Percentiles rank a stretch among this genome's conserved stretches.
phyloP scores from a whole-genome alignment of 2,888 invertebrate species.

The Rhaphigaster nebulosa region DNA sequence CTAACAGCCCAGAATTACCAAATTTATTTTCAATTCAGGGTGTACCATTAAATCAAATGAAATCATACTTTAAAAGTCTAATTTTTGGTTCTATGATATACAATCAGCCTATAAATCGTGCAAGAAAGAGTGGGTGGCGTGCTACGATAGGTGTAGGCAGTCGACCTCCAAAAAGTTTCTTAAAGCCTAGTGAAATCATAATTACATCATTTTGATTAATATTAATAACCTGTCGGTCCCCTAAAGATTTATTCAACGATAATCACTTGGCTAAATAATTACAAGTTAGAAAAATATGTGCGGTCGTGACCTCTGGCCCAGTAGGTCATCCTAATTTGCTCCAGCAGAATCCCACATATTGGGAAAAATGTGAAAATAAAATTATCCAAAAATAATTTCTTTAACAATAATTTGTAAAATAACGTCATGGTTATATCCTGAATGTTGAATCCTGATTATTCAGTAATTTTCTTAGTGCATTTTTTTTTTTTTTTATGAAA shows the following conservation, averaged over 20 bases:
- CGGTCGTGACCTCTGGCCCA: not conserved
- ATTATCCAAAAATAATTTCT: not conserved
- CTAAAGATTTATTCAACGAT: not conserved
- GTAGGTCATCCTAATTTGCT: not conserved
- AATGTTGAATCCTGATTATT: not conserved
- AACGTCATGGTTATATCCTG: too few species aligned
- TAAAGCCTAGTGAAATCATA: constrained; percentile 4
- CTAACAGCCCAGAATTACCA: not conserved
- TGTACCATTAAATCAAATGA: not conserved
- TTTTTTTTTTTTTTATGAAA: too few species aligned
- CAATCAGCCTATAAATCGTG: not conserved
- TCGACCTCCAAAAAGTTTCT: constrained; percentile 19
- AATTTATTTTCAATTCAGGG: not conserved
- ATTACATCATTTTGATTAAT: constrained; percentile 35
- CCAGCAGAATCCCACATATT: not conserved
- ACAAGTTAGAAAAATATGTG: not conserved
- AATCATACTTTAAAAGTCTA: not conserved
- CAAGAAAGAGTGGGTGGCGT: not conserved
- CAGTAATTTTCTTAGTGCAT: too few species aligned
- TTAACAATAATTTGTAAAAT: not conserved
- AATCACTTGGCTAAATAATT: not conserved
- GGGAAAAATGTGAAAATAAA: not conserved
- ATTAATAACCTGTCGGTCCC: not conserved
- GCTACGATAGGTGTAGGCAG: not conserved
- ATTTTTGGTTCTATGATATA: not conserved